Percentiles rank a stretch among this genome's conserved stretches.
Evolutionary conservation across 1,140 invertebrate species (phyloP).

Genomic region (Campoletis sonorensis): DNA sequence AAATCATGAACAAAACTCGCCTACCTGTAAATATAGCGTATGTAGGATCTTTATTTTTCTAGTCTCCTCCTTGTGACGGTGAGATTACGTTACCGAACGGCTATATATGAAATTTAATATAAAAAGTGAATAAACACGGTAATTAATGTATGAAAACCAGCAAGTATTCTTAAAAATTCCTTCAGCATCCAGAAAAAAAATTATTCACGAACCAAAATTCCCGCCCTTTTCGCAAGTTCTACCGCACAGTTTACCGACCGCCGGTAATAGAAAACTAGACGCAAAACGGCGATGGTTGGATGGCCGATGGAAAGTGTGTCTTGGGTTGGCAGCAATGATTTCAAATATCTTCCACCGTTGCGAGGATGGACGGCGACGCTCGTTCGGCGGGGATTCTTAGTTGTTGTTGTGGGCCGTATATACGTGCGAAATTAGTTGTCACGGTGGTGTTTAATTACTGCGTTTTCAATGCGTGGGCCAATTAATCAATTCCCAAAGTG

Average conservation of each 20-base stretch:
- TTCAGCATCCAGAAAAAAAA: no score
- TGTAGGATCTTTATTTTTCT: constrained; percentile 52
- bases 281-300: no score
- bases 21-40: constrained; percentile 38
- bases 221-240: no score
- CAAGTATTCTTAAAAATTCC: neutral
- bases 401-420: no score
- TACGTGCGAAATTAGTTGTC: neutral
- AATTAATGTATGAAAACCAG: constrained; percentile 18
- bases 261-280: no score
- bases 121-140: constrained; percentile 2
- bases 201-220: no score
- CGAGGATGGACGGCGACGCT: neutral
- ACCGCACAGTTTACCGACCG: no score
- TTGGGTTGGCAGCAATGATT: constrained; percentile 1
- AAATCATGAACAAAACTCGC: neutral
- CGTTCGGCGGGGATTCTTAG: neutral
- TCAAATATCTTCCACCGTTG: constrained; percentile 17
- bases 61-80: constrained; percentile 40
- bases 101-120: constrained; percentile 32
- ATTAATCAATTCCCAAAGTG: no score
- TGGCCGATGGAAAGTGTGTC: no score
- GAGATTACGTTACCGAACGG: constrained; percentile 36
- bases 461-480: no score
- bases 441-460: no score